Conservation (phyloP, 2,797 vertebrate species). For the Phataginus tricuspis region DNA sequence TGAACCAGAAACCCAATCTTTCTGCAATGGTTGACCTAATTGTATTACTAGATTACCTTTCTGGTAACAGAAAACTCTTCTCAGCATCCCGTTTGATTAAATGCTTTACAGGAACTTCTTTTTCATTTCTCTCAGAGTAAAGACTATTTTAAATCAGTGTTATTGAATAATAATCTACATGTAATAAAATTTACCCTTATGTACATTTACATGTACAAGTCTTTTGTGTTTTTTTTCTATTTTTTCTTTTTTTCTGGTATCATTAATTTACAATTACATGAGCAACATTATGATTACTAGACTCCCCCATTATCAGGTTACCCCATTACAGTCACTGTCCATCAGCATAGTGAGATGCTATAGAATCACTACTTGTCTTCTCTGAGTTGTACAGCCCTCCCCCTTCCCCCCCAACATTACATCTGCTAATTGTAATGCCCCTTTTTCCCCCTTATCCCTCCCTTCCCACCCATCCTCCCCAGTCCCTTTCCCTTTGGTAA, state of each 20-base stretch:
- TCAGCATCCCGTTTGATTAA: neutral
- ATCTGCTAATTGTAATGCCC: too few relatives aligned
- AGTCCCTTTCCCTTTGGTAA: too few relatives aligned
- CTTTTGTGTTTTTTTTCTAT: neutral
- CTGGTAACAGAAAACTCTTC: neutral
- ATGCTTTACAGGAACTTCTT: neutral
- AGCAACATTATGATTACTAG: too few relatives aligned
- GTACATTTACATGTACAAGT: neutral
- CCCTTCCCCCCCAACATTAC: too few relatives aligned
- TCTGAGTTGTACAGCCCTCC: too few relatives aligned
- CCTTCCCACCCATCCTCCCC: too few relatives aligned
- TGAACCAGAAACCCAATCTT: constrained; percentile 60
- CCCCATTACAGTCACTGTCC: too few relatives aligned
- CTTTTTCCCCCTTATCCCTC: too few relatives aligned
- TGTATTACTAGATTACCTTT: constrained; percentile 1
- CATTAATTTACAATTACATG: neutral
- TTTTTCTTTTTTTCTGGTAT: too few relatives aligned
- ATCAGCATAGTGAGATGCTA: too few relatives aligned
- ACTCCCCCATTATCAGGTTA: too few relatives aligned
- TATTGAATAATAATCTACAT: constrained; percentile 34
- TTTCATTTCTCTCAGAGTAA: constrained; percentile 14
- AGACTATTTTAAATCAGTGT: constrained; percentile 44
- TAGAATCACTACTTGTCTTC: too few relatives aligned
- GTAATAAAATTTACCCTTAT: neutral
- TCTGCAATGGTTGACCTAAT: constrained; percentile 41